phyloP scores from a whole-genome alignment of 2,113 vertebrate species.

The Microcebus ravelobensis region DNA sequence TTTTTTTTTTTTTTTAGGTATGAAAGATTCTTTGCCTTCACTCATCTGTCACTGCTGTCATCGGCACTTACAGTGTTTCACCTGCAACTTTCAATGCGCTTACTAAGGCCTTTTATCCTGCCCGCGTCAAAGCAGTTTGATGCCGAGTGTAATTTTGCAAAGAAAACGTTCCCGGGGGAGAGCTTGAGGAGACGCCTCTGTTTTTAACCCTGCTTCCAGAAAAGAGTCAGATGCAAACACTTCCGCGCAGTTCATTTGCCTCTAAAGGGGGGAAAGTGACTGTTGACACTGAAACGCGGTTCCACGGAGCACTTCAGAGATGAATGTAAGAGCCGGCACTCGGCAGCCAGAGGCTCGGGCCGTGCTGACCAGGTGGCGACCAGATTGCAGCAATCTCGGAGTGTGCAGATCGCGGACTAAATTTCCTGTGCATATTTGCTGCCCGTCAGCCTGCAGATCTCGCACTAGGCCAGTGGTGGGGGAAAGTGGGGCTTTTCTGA shows the following conservation, averaged over 20 bases:
- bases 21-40: conserved; percentile 39
- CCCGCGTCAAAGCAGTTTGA: background rate
- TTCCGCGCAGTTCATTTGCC: conserved; percentile 17
- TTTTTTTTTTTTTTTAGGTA: background rate
- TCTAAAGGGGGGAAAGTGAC: background rate
- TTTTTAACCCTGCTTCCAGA: conserved; percentile 48
- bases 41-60: conserved; percentile 39
- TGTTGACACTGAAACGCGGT: background rate
- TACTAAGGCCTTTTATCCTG: conserved; percentile 21
- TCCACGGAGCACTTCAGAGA: accelerated
- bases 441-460: background rate
- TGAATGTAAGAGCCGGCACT: background rate
- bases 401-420: background rate
- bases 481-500: accelerated
- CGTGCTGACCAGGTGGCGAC: background rate
- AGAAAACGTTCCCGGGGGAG: conserved; percentile 26
- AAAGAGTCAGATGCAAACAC: background rate
- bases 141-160: conserved; percentile 5
- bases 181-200: background rate
- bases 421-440: conserved; percentile 13
- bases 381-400: conserved; percentile 7
- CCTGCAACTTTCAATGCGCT: background rate
- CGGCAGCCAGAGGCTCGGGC: background rate
- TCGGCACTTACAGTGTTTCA: background rate
- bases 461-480: no score